These are phyloP conservation scores for Cheilinus undulatus DNA, from an alignment of 2,113 vertebrate species.

Conservation along the genomic window DNA sequence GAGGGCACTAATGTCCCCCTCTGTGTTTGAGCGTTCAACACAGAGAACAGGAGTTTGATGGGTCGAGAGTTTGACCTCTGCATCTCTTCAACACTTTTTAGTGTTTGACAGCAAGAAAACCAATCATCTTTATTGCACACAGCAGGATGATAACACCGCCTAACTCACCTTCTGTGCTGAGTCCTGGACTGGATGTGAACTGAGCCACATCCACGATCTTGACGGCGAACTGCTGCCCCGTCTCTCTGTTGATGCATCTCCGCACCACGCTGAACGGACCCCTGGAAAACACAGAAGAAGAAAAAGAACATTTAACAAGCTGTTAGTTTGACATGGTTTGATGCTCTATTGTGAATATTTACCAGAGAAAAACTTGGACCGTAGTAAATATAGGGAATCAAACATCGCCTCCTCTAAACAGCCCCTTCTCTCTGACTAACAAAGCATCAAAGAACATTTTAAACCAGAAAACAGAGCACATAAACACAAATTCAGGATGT, in stretches of 20 bases:
- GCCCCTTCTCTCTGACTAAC: neutral
- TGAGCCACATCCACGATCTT: slow-evolving; percentile 99
- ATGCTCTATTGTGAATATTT: too few species aligned
- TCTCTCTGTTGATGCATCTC: slow-evolving; percentile 99
- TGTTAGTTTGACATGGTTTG: too few species aligned
- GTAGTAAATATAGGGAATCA: too few species aligned
- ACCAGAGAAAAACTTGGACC: too few species aligned
- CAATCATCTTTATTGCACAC: neutral
- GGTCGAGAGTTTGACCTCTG: slow-evolving; percentile 4
- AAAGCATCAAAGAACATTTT: slow-evolving; percentile 15
- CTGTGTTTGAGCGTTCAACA: too few species aligned
- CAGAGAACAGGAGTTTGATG: too few species aligned
- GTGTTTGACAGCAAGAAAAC: neutral
- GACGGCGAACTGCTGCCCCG: slow-evolving; percentile 97
- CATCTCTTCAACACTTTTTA: neutral
- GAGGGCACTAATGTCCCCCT: too few species aligned
- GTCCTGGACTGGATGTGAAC: slow-evolving; percentile 98
- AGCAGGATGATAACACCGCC: neutral
- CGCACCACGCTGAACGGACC: slow-evolving; percentile 98
- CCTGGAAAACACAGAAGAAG: slow-evolving; percentile 78
- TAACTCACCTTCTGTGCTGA: slow-evolving; percentile 93
- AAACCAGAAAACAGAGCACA: neutral
- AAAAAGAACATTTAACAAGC: slow-evolving; percentile 1
- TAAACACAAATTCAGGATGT: neutral
- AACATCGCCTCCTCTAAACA: neutral